Evolutionary conservation across 2,113 vertebrate genomes (phyloP), one percentile per base, ranked within the genome.

Genomic region (Procavia capensis): DNA sequence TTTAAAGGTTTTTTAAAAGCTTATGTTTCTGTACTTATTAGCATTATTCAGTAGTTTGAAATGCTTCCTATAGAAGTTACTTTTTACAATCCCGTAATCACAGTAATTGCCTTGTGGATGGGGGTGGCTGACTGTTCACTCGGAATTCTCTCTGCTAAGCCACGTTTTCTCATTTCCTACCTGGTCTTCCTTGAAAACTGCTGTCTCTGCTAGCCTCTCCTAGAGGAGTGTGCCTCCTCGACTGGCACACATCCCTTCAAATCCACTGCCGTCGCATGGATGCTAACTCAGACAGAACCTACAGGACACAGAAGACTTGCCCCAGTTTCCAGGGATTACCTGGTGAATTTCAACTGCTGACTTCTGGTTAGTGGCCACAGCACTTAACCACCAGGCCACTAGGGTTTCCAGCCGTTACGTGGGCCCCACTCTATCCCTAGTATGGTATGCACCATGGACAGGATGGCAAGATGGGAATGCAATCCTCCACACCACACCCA

Each of bases 171-270:
- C 36, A 36, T 74, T 75, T 24, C 41, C 17, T 20, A 47, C 39
- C 20, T 43, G 88, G 27, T 39, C 36, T 66, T n/a, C 39, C 6
- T 57, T 70, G 17, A 43, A 84, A 66, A 31, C 29, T 25, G 36
- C 47, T 39, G 45, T 29, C 86, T 45, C 6, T 11, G 3, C 0
- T 0, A 36, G n/a, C 16, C 45, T 89, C 24, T 39, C 16, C 2
- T 17, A n/a, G 29, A 54, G 54, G 29, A 41, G 66, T 13, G 16
- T 72, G 78, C 9, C 64, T 36, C 78, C 43, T 47, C 8, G 36
- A 11, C 2, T 0, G 43, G 31, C 2, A 54, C 4, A 54, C 11
- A 54, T n/a, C n/a, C n/a, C n/a, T n/a, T n/a, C n/a, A n/a, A n/a
- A n/a, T n/a, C n/a, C n/a, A n/a, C n/a, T n/a, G n/a, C n/a, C n/a